Evolutionary conservation across 2,113 vertebrate genomes (phyloP), one percentile per base, ranked within the genome.

Genomic region (Festucalex cinctus): DNA sequence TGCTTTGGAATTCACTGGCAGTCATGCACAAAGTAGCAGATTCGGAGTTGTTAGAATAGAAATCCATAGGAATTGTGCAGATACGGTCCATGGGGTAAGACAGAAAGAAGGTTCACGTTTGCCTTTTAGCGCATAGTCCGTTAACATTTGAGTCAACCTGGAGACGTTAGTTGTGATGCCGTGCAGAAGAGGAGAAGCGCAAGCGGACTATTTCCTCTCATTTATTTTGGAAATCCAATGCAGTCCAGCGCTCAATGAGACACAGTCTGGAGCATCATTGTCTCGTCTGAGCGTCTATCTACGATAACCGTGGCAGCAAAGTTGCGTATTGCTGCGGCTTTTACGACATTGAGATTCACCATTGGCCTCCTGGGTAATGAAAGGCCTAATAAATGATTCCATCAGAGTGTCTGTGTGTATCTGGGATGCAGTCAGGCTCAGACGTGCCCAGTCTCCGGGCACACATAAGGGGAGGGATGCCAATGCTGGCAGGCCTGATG

Each of bases 301-400:
- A 9, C 64, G 79, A 76, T 69, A 70, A 70, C 71, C 61, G 74
- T 44, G 32, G 74, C 66, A 46, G 82, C 75, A 70, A 74, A 74
- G 77, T 85, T 78, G 74, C 79, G 82, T 83, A 65, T 83, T 71
- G 79, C 85, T 69, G 85, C 82, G 81, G 89, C 84, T 81, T 81
- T 80, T 83, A 76, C 80, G 79, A 84, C 86, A 88, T 89, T 88
- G 86, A 77, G 84, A 88, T 87, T 90, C 88, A 86, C 86, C 84
- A 88, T 85, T 84, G 86, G 79, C 88, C 89, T 89, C 81, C 70
- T 82, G 88, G 90, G 89, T 91, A 91, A 90, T 89, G 88, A 90
- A 89, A 88, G 88, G 80, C 81, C 88, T 90, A 91, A 91, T 92
- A 92, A 93, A 92, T 91, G 90, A 91, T 91, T 87, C 88, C 88